Conservation (phyloP, 2,888 invertebrate genomes). For the Lamproptera curius region DNA sequence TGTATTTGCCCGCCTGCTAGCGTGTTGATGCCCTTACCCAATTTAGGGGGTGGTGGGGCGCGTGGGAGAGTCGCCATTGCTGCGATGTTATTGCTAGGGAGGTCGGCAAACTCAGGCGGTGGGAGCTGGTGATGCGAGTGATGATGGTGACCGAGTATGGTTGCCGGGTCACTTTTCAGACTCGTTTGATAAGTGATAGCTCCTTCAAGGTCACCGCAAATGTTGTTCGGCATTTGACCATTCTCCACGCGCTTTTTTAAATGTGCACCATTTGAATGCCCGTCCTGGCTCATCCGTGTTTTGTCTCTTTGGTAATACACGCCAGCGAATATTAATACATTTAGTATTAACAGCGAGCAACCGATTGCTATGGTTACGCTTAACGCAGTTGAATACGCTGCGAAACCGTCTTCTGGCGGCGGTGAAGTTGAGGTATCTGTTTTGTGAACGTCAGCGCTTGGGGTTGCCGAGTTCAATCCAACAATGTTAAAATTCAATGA, state of each 20-base stretch:
- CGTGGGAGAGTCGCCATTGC: constrained; percentile 80
- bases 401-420: constrained; percentile 91
- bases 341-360: constrained; percentile 92
- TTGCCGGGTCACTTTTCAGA: constrained; percentile 83
- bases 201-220: constrained; percentile 89
- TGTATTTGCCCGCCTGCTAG: constrained; percentile 79
- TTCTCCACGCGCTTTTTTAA: constrained; percentile 88
- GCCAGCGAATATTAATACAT: constrained; percentile 95
- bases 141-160: constrained; percentile 86
- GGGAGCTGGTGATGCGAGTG: constrained; percentile 87
- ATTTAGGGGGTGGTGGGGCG: constrained; percentile 87
- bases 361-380: constrained; percentile 97
- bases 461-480: constrained; percentile 58
- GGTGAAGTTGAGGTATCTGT: constrained; percentile 70
- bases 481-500: constrained; percentile 63
- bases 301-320: constrained; percentile 96
- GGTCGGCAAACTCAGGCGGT: constrained; percentile 90
- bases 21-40: constrained; percentile 79
- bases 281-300: constrained; percentile 81
- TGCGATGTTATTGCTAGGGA: constrained; percentile 82
- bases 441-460: constrained; percentile 59
- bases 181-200: constrained; percentile 71
- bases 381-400: constrained; percentile 93
- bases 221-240: constrained; percentile 92
- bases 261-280: constrained; percentile 71